Percentiles rank a stretch among this genome's conserved stretches.
Evolutionary conservation across 2,113 vertebrate genomes (phyloP).

Genomic region (Stegastes partitus): DNA sequence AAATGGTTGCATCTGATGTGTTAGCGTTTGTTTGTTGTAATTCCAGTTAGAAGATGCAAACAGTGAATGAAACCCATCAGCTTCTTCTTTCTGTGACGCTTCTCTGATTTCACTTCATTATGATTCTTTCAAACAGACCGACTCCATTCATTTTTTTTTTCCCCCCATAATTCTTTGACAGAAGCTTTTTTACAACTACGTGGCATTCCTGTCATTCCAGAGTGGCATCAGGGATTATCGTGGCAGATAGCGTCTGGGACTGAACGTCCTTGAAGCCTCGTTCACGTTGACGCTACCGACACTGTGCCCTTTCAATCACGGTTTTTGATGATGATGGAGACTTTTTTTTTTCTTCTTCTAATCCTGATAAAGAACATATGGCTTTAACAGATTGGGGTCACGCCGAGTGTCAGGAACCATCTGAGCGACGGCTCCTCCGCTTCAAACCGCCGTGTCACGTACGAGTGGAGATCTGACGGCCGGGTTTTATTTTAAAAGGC

Average conservation of each 20-base stretch:
- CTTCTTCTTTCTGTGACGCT: too few relatives aligned
- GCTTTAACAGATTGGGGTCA: slow-evolving; percentile 65
- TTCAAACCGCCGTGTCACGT: background rate
- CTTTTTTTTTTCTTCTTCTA: slow-evolving; percentile 44
- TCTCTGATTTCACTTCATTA: background rate
- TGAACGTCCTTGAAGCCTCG: slow-evolving; percentile 55
- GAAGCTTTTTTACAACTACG: slow-evolving; percentile 17
- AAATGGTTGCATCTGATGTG: too few relatives aligned
- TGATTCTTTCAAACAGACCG: background rate
- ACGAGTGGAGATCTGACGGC: background rate
- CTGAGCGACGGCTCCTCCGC: slow-evolving; percentile 19
- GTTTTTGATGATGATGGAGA: slow-evolving; percentile 14
- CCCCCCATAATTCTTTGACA: background rate
- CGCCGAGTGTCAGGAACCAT: slow-evolving; percentile 44
- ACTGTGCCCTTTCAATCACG: slow-evolving; percentile 40
- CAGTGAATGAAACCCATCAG: background rate
- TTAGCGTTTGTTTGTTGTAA: too few relatives aligned
- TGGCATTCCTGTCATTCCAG: slow-evolving; percentile 30
- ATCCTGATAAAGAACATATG: slow-evolving; percentile 68
- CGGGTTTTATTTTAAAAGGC: background rate
- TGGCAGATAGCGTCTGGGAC: slow-evolving; percentile 16
- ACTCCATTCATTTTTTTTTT: background rate
- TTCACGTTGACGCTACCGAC: slow-evolving; percentile 28
- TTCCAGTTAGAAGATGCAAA: too few relatives aligned
- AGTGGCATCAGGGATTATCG: slow-evolving; percentile 26